These are phyloP conservation scores for Ambastaia sidthimunki DNA, from an alignment of 2,797 vertebrate genomes.

Conservation along the genomic window DNA sequence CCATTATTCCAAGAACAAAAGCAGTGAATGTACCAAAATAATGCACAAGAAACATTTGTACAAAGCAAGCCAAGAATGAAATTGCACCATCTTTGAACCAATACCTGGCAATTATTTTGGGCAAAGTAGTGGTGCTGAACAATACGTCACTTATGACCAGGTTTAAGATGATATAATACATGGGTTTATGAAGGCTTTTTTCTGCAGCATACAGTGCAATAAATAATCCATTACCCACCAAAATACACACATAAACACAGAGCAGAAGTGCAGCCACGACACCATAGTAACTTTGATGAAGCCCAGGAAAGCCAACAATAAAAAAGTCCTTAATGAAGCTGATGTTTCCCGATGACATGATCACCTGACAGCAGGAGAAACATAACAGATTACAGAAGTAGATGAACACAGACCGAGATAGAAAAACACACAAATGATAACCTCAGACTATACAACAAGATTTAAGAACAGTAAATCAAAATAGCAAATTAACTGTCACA, in stretches of 20 bases:
- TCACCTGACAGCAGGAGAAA: conserved; percentile 2
- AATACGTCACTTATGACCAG: conserved; percentile 69
- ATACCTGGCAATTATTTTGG: conserved; percentile 76
- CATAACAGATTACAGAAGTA: neutral
- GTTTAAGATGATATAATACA: conserved; percentile 73
- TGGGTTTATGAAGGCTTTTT: conserved; percentile 68
- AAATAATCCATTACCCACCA: conserved; percentile 69
- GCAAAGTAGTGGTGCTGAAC: conserved; percentile 74
- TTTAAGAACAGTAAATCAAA: too few relatives aligned
- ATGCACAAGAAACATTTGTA: conserved; percentile 75
- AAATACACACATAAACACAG: conserved; percentile 66
- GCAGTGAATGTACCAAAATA: conserved; percentile 69
- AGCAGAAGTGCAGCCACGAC: conserved; percentile 64
- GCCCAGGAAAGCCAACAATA: conserved; percentile 76
- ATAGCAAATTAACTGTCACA: too few relatives aligned
- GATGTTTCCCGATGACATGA: conserved; percentile 58
- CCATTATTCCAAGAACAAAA: conserved; percentile 71
- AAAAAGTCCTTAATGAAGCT: conserved; percentile 71
- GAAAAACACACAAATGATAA: too few relatives aligned
- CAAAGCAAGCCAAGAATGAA: conserved; percentile 70
- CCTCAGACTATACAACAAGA: too few relatives aligned
- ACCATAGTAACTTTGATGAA: conserved; percentile 63
- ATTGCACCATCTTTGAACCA: conserved; percentile 71
- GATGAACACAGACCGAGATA: too few relatives aligned
- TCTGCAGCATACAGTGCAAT: conserved; percentile 66